Percentiles rank a stretch among this genome's conserved stretches.
phyloP scores from a whole-genome alignment of 2,113 vertebrate genomes.

The Cephalopholis sonnerati region DNA sequence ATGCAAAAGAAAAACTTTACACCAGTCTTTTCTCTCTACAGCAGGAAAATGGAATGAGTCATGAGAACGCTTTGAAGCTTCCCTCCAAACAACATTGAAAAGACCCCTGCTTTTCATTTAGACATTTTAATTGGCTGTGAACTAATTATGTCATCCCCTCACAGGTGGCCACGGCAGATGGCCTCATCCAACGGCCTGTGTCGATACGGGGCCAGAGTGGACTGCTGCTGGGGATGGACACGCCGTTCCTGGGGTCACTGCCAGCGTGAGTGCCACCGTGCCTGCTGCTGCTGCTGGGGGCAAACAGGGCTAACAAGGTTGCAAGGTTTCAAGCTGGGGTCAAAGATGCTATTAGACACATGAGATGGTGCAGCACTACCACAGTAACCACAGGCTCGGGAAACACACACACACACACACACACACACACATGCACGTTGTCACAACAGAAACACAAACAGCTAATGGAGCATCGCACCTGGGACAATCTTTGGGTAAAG shows the following conservation, averaged over 20 bases:
- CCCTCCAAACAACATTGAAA: conserved; percentile 28
- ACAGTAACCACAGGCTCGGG: not conserved
- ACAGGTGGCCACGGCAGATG: conserved; percentile 95
- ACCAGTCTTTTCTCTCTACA: not conserved
- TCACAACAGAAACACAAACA: conserved; percentile 31
- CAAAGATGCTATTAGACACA: conserved; percentile 51
- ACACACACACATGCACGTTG: conserved; percentile 18
- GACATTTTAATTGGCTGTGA: conserved; percentile 58
- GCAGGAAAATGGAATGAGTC: not conserved
- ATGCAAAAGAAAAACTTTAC: not conserved
- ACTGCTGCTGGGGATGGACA: conserved; percentile 99
- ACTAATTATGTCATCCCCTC: conserved; percentile 67
- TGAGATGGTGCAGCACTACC: conserved; percentile 6
- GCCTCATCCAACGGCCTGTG: conserved; percentile 91
- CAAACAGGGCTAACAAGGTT: conserved; percentile 78
- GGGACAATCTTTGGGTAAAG: conserved; percentile 64
- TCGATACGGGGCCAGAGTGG: conserved; percentile 91
- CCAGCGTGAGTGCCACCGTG: conserved; percentile 92
- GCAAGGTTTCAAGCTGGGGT: conserved; percentile 73
- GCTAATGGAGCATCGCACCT: conserved; percentile 46
- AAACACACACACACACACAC: conserved; percentile 14
- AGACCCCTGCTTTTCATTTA: conserved; percentile 46
- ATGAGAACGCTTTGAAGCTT: conserved; percentile 18
- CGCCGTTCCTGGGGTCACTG: conserved; percentile 94
- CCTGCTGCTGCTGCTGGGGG: conserved; percentile 74